Evolutionary conservation across 2,113 vertebrate species (phyloP), one percentile per base, ranked within the genome.

Genomic region (Forbesichthys agassizii): DNA sequence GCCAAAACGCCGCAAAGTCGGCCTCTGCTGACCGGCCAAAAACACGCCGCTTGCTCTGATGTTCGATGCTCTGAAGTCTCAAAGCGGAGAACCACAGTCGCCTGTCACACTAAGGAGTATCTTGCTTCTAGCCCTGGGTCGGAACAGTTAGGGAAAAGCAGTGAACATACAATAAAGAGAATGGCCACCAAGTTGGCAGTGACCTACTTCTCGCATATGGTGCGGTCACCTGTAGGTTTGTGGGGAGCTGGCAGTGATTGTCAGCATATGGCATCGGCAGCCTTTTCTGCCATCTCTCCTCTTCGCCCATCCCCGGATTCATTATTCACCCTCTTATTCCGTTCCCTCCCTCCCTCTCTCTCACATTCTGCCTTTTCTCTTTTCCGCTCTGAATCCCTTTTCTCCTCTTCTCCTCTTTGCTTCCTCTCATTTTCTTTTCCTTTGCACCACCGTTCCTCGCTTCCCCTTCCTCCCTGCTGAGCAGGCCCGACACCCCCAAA

Each of bases 211-310:
- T 79, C 88, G 82, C 92, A 92, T 91, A 90, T 91, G 92, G 88
- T 69, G 87, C 70, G 78, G 61, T 91, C 91, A 92, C 91, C 92
- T 92, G 88, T 86, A 84, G 82, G 76, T 87, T 88, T 83, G 84
- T 63, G 14, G 82, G 68, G 84, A 85, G 85, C 77, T 92, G 91
- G 89, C 91, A 88, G 63, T 33, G 49, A 75, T 66, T 55, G 60
- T 12, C 68, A 83, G 81, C 91, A 93, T 92, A 92, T 90, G 91
- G 90, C 78, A 55, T 7, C 1, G 27, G 68, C 71, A 83, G 83
- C 78, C 77, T 63, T 62, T 73, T 79, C 33, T 51, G 10, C 68
- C 48, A 9, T 36, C 71, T 49, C 69, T 55, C 33, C 61, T 66
- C 61, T 49, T 33, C 61, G 48, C 73, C 75, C 64, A 51, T 59